A percentile compares a stretch with the other conserved stretches of the same genome.
phyloP scores from a whole-genome alignment of 2,113 vertebrate species.

The Hippocampus comes region DNA sequence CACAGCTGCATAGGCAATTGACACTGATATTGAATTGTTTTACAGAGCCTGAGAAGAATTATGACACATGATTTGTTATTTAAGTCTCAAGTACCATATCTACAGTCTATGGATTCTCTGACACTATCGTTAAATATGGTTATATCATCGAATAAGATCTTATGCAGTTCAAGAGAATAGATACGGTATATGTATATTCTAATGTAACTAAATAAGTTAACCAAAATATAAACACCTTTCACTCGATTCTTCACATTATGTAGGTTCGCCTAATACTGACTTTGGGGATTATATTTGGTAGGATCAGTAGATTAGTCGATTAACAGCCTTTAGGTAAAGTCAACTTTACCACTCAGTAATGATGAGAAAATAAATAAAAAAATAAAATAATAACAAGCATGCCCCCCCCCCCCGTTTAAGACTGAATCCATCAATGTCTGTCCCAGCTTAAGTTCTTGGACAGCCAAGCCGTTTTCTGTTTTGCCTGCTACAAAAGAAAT shows the following conservation, averaged over 20 bases:
- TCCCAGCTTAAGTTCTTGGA: neutral
- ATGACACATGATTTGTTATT: slow-evolving; percentile 10
- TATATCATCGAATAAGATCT: neutral
- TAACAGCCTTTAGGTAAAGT: no score
- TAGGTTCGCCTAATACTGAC: no score
- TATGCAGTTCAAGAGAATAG: neutral
- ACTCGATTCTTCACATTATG: neutral
- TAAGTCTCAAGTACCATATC: slow-evolving; percentile 12
- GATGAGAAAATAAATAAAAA: no score
- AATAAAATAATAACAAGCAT: no score
- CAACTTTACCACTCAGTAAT: no score
- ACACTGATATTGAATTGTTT: slow-evolving; percentile 28
- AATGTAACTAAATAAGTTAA: neutral
- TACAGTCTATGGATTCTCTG: neutral
- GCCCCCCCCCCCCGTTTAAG: no score
- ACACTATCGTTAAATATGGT: neutral
- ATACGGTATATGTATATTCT: neutral
- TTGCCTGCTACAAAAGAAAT: slow-evolving; percentile 47
- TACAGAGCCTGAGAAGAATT: slow-evolving; percentile 20
- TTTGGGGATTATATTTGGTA: no score
- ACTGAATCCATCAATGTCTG: neutral
- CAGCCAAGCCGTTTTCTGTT: slow-evolving; percentile 23
- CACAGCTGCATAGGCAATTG: slow-evolving; percentile 40
- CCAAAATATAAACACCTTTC: neutral
- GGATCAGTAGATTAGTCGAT: no score